Percentiles rank a stretch among this genome's conserved stretches.
These are phyloP conservation scores for Pasiphila rectangulata DNA, from an alignment of 2,888 invertebrate genomes.

Conservation along the genomic window DNA sequence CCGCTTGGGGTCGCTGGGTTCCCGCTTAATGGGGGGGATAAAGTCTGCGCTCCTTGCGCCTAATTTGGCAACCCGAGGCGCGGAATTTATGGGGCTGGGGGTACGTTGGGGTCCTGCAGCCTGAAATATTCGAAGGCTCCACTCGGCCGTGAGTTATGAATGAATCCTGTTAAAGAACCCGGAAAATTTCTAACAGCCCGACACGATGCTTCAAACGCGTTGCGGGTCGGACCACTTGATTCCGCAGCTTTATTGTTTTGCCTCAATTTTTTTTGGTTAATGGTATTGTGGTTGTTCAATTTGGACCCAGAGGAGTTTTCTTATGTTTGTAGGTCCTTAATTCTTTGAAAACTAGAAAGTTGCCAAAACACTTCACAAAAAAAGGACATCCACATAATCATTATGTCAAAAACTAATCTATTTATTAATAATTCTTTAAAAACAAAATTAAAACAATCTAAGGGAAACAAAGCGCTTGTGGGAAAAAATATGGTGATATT, in stretches of 20 bases:
- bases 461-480: constrained; percentile 20
- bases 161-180: constrained; percentile 79
- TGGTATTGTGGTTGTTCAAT: too few species aligned
- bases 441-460: constrained; percentile 7
- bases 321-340: too few species aligned
- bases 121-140: constrained; percentile 79
- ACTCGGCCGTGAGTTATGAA: constrained; percentile 80
- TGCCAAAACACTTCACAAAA: too few species aligned
- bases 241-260: constrained; percentile 28
- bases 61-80: constrained; percentile 80
- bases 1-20: constrained; percentile 43
- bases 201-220: constrained; percentile 39
- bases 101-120: constrained; percentile 61
- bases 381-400: too few species aligned
- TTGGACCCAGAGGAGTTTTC: too few species aligned
- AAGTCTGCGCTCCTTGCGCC: constrained; percentile 76
- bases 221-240: constrained; percentile 37
- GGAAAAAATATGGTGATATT: constrained; percentile 22
- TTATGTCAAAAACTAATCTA: not conserved
- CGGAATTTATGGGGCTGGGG: constrained; percentile 72
- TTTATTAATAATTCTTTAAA: not conserved
- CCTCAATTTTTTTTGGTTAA: not conserved
- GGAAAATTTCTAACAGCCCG: constrained; percentile 76
- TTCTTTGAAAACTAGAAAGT: too few species aligned
- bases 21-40: constrained; percentile 64